A percentile compares a stretch with the other conserved stretches of the same genome.
These are phyloP conservation scores for Lucifuga dentata DNA, from an alignment of 2,113 vertebrate genomes.

Conservation along the genomic window DNA sequence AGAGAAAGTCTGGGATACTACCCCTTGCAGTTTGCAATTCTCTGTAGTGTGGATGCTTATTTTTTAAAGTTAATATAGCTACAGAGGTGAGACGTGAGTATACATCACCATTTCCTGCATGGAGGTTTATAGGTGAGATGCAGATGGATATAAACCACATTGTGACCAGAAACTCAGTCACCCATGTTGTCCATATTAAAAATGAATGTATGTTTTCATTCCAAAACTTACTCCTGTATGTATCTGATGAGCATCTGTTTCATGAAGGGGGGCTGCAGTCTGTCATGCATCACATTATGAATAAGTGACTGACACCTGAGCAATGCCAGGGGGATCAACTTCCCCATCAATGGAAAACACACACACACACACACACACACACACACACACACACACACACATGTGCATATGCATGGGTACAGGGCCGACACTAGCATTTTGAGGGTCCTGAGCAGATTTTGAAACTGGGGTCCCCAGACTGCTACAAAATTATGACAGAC, in stretches of 20 bases:
- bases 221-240: conserved; percentile 42
- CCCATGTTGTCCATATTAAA: conserved; percentile 59
- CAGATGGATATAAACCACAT: conserved; percentile 24
- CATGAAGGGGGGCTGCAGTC: conserved; percentile 2
- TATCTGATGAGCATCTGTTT: conserved; percentile 53
- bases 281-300: conserved; percentile 52
- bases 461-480: too few relatives aligned
- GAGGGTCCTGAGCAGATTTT: too few relatives aligned
- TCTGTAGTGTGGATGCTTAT: neutral
- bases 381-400: conserved; percentile 17
- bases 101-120: neutral
- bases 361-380: neutral
- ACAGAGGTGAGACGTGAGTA: neutral
- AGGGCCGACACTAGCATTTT: too few relatives aligned
- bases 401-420: conserved; percentile 23
- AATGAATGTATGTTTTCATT: conserved; percentile 63
- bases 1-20: neutral
- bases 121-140: conserved; percentile 41
- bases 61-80: neutral
- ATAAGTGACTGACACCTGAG: conserved; percentile 59
- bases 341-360: conserved; percentile 30
- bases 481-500: too few relatives aligned
- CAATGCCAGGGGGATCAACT: conserved; percentile 57
- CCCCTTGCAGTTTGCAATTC: neutral
- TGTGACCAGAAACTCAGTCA: conserved; percentile 16